phyloP scores from a whole-genome alignment of 2,888 invertebrate genomes.

The Microctonus hyperodae region DNA sequence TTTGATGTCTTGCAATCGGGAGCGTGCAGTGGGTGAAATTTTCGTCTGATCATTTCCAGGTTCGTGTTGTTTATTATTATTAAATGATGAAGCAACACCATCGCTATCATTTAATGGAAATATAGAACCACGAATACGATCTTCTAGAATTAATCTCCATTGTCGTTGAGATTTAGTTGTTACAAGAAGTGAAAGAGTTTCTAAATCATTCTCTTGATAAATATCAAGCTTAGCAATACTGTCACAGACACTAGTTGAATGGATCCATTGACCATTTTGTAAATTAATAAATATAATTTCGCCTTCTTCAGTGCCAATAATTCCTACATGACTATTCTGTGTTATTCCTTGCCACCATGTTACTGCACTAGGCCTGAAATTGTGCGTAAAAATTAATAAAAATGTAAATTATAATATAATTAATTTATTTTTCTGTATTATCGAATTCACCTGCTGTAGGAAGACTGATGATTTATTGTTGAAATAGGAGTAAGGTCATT shows the following conservation, averaged over 20 bases:
- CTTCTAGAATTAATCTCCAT: conserved; percentile 83
- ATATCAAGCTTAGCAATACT: conserved; percentile 72
- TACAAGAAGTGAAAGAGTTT: conserved; percentile 72
- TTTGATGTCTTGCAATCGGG: conserved; percentile 71
- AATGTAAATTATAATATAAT: conserved; percentile 6
- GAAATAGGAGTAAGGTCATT: conserved; percentile 68
- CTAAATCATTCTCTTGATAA: conserved; percentile 76
- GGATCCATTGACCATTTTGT: conserved; percentile 73
- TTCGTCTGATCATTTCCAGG: conserved; percentile 55
- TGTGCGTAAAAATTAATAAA: conserved; percentile 1
- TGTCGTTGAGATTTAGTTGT: conserved; percentile 77
- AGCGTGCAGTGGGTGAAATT: conserved; percentile 59
- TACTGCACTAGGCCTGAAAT: conserved; percentile 56
- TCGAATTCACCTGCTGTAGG: conserved; percentile 52
- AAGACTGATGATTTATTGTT: conserved; percentile 53
- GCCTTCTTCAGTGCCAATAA: conserved; percentile 65
- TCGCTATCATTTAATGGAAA: conserved; percentile 66
- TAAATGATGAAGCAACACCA: conserved; percentile 33
- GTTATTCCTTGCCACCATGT: conserved; percentile 61
- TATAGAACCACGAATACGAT: conserved; percentile 75
- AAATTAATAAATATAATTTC: conserved; percentile 75
- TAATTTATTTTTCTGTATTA: not conserved
- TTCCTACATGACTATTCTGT: conserved; percentile 57
- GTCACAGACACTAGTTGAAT: conserved; percentile 71
- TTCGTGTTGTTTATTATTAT: conserved; percentile 41